Percentiles rank a stretch among this genome's conserved stretches.
Conservation (phyloP, 2,797 vertebrate species). For the Carapus acus region DNA sequence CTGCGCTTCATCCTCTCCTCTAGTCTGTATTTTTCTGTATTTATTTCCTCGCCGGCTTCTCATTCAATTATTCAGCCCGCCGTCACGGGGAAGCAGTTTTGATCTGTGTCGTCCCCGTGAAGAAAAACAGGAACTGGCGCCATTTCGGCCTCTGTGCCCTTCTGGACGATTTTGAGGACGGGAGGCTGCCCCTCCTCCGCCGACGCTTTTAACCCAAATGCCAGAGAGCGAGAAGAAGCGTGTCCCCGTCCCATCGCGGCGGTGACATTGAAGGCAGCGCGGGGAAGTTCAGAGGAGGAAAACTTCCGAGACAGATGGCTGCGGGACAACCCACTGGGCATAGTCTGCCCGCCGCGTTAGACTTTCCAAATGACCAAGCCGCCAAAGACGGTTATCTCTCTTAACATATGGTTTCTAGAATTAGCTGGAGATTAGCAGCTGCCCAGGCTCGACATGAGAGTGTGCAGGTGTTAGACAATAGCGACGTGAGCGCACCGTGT, state of each 20-base stretch:
- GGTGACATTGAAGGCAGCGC: constrained; percentile 25
- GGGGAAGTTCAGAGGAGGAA: constrained; percentile 30
- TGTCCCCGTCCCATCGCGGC: constrained; percentile 40
- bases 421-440: constrained; percentile 39
- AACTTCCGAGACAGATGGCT: constrained; percentile 28
- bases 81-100: neutral
- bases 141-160: too few relatives aligned
- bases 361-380: constrained; percentile 34
- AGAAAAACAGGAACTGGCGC: too few relatives aligned
- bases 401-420: constrained; percentile 45
- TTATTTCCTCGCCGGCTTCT: neutral
- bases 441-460: constrained; percentile 33
- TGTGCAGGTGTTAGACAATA: constrained; percentile 22
- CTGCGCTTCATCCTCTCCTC: neutral
- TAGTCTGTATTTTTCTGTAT: neutral
- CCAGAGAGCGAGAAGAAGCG: constrained; percentile 21
- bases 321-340: constrained; percentile 33
- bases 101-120: too few relatives aligned
- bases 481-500: constrained; percentile 20
- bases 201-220: constrained; percentile 24
- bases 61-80: neutral
- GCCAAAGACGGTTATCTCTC: constrained; percentile 44
- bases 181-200: too few relatives aligned
- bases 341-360: constrained; percentile 30
- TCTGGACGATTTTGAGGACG: too few relatives aligned